These are phyloP conservation scores for Halcyon badia DNA, from an alignment of 2,797 vertebrate genomes.

Conservation along the genomic window DNA sequence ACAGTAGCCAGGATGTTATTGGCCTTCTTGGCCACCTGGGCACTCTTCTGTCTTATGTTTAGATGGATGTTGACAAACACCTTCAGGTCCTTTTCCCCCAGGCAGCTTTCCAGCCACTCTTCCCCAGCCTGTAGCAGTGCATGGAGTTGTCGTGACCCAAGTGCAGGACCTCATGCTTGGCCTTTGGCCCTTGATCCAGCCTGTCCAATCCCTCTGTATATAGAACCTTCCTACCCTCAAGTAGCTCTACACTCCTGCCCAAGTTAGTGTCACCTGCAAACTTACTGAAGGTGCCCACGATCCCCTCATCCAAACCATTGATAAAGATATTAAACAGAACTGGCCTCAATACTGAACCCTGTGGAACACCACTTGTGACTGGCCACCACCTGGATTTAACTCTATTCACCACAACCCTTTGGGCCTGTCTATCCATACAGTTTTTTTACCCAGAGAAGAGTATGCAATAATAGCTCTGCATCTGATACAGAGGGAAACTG, in stretches of 20 bases:
- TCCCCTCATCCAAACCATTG: background rate
- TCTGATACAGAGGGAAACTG: background rate
- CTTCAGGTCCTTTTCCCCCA: fast-evolving
- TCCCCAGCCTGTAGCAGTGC: background rate
- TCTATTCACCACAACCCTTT: background rate
- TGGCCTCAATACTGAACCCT: background rate
- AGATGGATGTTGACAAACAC: fast-evolving
- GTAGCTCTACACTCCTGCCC: background rate
- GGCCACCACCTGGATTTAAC: background rate
- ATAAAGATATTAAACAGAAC: background rate
- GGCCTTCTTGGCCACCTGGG: no score
- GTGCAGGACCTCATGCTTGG: background rate
- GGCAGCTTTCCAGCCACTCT: background rate
- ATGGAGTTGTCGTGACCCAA: background rate
- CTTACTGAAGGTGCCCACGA: background rate
- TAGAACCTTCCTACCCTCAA: background rate
- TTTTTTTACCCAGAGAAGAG: background rate
- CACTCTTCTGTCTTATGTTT: background rate
- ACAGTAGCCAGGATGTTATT: background rate
- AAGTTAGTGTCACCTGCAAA: background rate
- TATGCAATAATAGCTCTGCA: background rate
- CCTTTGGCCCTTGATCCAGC: fast-evolving
- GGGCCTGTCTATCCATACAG: fast-evolving
- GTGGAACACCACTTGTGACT: background rate
- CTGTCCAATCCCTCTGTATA: background rate